Base-by-base conservation (phyloP, 23 tunicate species). In the Halocynthia aurantium region DNA sequence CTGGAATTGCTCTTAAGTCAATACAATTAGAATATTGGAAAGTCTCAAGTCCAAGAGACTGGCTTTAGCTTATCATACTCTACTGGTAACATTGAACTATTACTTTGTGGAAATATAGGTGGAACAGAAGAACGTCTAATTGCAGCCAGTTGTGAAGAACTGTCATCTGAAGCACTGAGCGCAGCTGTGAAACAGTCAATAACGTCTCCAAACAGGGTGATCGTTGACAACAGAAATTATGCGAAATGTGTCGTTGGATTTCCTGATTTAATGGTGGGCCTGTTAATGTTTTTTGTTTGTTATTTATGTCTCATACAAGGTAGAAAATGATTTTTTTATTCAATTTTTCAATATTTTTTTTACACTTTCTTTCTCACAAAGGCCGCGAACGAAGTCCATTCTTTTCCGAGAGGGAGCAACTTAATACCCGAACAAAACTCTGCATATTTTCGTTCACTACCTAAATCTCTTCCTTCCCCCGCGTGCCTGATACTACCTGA, bases 211-310 rank as follows among this genome's bases (percentile, higher is more conserved):
- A 92, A 92, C 73, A 72, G 98, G 50, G 62, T 92, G 31, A 7
- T 82, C 57, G 92, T 63, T 7, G 98, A 92, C 61, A 73, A 75
- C 40, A 55, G 78, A 50, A 74, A 71, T 55, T 92, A 53, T 71
- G 98, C 98, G 4, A 81, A 79, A 53, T 92, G 98, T 60, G 70
- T 92, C 50, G 88, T 92, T 58, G 98, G 98, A n/a, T 86, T 92
- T 78, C 98, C 98, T 18, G 85, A 86, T 58, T 82, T 92, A 22
- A 68, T 74, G 63, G 98, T 92, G 19, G 50, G 76, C 65, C 4
- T 67, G 64, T 15, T 2, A 60, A 60, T 60, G 17, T 17, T 60
- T 15, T 60, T 15, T 15, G 2, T 0, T 1, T 17, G n/a, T 15
- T 1, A 57, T 11, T 60, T 17, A 60, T 60, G 18, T 60, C 17